Percentiles rank a stretch among this genome's conserved stretches.
Conservation (phyloP, 1,140 invertebrate species). For the Drosophila tsacasi region DNA sequence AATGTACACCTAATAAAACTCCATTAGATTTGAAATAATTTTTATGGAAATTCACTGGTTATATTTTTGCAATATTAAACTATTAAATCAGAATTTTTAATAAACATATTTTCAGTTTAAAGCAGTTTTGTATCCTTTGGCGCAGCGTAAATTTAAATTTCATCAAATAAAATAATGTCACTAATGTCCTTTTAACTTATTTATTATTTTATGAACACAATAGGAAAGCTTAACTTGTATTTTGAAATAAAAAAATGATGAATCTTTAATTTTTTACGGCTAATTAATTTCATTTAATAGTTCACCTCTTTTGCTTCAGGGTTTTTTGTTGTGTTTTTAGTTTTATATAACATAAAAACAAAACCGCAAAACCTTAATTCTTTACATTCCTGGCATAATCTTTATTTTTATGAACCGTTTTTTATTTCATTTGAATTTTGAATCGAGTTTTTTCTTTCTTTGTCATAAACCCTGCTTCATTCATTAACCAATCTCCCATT, state of each 20-base stretch:
- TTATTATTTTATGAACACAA: neutral
- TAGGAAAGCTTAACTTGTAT: no score
- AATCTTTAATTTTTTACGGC: no score
- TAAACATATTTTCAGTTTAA: no score
- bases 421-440: neutral
- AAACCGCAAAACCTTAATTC: slow-evolving; percentile 11
- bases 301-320: neutral
- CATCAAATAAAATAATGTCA: neutral
- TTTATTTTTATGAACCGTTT: neutral
- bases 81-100: neutral
- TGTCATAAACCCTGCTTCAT: slow-evolving; percentile 1
- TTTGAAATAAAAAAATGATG: neutral
- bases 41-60: neutral
- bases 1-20: neutral
- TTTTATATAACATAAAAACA: neutral
- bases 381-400: slow-evolving; percentile 1
- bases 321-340: neutral
- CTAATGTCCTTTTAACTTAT: neutral
- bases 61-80: neutral
- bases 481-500: neutral
- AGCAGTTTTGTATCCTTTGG: no score
- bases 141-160: neutral
- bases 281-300: neutral
- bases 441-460: slow-evolving; percentile 7
- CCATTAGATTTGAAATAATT: neutral